Evolutionary conservation across 2,888 invertebrate species (phyloP).

Genomic region (Dryocosmus kuriphilus): DNA sequence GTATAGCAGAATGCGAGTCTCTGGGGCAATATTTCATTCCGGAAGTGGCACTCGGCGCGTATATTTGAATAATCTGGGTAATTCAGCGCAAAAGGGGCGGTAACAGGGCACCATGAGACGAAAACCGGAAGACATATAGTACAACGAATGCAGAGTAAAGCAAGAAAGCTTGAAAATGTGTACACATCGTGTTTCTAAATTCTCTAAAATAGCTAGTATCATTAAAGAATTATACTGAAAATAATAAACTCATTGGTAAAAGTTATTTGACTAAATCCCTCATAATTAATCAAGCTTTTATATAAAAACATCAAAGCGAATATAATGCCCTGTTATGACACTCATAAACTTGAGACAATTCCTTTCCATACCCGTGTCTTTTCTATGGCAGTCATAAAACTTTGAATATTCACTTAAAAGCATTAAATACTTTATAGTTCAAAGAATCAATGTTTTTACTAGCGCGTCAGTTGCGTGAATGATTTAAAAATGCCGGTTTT

Average conservation of each 20-base stretch:
- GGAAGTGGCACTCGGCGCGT: conserved; percentile 21
- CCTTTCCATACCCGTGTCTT: background rate
- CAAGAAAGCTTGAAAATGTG: conserved; percentile 17
- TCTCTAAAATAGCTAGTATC: background rate
- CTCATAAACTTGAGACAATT: background rate
- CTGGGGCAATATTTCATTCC: conserved; percentile 20
- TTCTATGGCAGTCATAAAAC: background rate
- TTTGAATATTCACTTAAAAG: background rate
- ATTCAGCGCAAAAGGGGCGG: conserved; percentile 28
- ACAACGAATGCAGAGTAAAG: conserved; percentile 6
- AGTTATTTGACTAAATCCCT: background rate
- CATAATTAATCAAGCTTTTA: background rate
- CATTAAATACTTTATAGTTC: background rate
- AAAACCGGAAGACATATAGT: conserved; percentile 9
- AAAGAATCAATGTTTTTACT: no score
- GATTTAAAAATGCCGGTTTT: no score
- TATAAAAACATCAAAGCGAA: background rate
- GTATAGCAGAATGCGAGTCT: conserved; percentile 24
- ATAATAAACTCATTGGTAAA: background rate
- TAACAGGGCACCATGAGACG: conserved; percentile 26
- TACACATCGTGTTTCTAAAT: background rate
- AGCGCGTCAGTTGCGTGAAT: no score
- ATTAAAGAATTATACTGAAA: background rate
- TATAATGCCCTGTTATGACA: background rate
- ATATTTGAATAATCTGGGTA: conserved; percentile 39